A percentile compares a stretch with the other conserved stretches of the same genome.
Conservation (phyloP, 2,888 invertebrate species). For the Pemphredon lugubris region DNA sequence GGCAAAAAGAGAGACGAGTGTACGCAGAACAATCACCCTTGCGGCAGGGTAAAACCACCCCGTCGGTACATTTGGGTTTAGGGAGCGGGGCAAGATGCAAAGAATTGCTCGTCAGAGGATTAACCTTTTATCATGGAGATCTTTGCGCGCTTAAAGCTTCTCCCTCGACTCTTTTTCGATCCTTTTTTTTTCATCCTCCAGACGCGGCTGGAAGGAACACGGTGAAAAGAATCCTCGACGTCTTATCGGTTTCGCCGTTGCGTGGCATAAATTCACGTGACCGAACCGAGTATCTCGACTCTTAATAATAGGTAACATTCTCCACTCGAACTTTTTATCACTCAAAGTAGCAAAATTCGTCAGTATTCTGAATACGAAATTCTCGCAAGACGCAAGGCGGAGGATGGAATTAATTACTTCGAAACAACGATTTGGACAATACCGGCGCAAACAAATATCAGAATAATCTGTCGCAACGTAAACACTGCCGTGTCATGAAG, state of each 20-base stretch:
- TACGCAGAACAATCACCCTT: constrained; percentile 58
- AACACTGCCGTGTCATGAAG: no score
- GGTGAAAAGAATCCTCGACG: not conserved
- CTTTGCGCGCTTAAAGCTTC: constrained; percentile 18
- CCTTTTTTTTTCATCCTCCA: not conserved
- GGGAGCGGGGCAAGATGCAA: constrained; percentile 50
- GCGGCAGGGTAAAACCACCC: constrained; percentile 60
- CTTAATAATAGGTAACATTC: no score
- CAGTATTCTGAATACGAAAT: no score
- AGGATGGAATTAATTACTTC: not conserved
- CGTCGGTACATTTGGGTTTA: constrained; percentile 66
- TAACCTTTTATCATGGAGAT: constrained; percentile 52
- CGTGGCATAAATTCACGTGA: not conserved
- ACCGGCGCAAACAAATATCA: not conserved
- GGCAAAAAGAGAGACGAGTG: constrained; percentile 24
- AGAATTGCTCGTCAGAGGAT: constrained; percentile 54
- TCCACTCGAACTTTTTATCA: no score
- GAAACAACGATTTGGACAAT: not conserved
- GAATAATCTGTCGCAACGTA: not conserved
- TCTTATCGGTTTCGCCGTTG: not conserved
- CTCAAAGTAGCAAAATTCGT: no score
- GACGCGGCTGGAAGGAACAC: not conserved
- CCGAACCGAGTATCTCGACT: no score
- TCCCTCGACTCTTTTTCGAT: constrained; percentile 5
- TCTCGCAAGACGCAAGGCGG: not conserved